These are phyloP conservation scores for Spatulosminthurus flaviceps DNA, from an alignment of 2,888 invertebrate genomes.

Conservation along the genomic window DNA sequence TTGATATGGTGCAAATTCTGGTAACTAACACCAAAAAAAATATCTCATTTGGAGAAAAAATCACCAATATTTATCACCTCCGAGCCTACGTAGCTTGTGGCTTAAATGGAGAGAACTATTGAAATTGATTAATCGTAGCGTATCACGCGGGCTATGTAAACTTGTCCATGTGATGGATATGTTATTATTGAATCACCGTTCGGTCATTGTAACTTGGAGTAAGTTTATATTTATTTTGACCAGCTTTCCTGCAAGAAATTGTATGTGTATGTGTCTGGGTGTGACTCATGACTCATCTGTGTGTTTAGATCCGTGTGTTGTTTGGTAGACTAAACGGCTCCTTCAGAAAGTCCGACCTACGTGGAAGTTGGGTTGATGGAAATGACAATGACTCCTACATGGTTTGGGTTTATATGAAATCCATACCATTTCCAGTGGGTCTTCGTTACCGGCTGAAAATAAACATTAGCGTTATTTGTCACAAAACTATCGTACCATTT, in stretches of 20 bases:
- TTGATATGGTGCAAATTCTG: too few species aligned
- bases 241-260: background rate
- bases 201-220: background rate
- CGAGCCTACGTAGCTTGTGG: too few species aligned
- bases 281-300: slow-evolving; percentile 18
- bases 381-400: too few species aligned
- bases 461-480: slow-evolving; percentile 14
- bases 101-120: too few species aligned
- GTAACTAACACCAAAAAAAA: too few species aligned
- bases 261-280: too few species aligned
- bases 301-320: background rate
- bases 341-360: background rate
- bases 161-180: too few species aligned
- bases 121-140: too few species aligned
- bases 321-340: background rate
- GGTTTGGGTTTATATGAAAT: background rate
- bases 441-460: background rate
- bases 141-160: too few species aligned
- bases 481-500: background rate
- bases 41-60: too few species aligned
- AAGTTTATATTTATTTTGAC: background rate
- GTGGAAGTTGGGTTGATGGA: background rate
- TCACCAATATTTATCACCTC: too few species aligned
- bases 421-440: background rate
- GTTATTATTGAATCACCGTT: background rate